phyloP scores from a whole-genome alignment of 1,140 invertebrate species.

The Trachymyrmex septentrionalis region DNA sequence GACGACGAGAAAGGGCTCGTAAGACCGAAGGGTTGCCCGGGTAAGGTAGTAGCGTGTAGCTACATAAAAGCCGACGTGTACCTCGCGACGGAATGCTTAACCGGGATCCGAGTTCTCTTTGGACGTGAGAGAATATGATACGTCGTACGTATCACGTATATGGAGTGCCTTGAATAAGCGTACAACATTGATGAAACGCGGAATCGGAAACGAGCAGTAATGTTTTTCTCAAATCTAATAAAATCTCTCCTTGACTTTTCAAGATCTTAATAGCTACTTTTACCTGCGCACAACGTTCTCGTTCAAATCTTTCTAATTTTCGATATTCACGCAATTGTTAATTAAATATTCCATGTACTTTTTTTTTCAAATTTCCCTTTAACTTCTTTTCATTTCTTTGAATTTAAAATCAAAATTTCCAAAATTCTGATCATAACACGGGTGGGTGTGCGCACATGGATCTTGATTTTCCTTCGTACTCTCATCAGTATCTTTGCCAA shows the following conservation, averaged over 20 bases:
- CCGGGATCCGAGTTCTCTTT: constrained; percentile 48
- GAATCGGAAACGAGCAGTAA: constrained; percentile 26
- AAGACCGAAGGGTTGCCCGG: constrained; percentile 60
- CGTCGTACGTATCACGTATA: not conserved
- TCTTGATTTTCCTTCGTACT: not conserved
- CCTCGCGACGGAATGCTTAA: constrained; percentile 57
- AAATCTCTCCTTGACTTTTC: not conserved
- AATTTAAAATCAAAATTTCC: not conserved
- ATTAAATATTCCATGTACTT: not conserved
- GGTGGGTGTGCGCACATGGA: not conserved
- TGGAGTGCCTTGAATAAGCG: constrained; percentile 4
- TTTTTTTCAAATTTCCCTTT: not conserved
- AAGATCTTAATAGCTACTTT: not conserved
- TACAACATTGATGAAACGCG: constrained; percentile 41
- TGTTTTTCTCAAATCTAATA: constrained; percentile 24
- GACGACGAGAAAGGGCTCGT: constrained; percentile 60
- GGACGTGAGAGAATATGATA: constrained; percentile 57
- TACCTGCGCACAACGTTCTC: not conserved
- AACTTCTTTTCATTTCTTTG: too few species aligned
- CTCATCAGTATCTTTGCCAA: not conserved
- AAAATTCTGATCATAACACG: not conserved
- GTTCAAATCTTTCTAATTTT: not conserved
- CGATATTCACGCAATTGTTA: not conserved
- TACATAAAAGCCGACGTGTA: constrained; percentile 65
- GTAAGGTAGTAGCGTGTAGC: constrained; percentile 44